Evolutionary conservation across 2,888 invertebrate species (phyloP), one percentile per base, ranked within the genome.

Genomic region (Orthosia gothica): DNA sequence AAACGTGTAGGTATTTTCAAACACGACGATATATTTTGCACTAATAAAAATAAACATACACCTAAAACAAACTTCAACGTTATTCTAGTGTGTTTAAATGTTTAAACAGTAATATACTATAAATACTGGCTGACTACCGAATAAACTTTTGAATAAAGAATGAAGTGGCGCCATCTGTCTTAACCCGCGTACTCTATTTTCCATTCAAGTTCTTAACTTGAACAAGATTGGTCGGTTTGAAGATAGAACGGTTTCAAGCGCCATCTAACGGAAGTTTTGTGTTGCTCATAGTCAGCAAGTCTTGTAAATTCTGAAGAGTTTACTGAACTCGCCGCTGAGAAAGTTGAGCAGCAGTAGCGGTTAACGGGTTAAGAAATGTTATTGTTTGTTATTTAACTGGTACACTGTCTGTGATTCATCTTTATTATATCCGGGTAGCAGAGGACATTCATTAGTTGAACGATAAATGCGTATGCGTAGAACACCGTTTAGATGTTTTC

Each of bases 211-310:
- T 67, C 54, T 49, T 23, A 74, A 65, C 65, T 71, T 68, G 47
- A 61, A 45, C 57, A 32, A 40, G 20, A 54, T 52, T n/a, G n/a
- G 26, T 47, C 45, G 11, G 20, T 57, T 40, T 67, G 16, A 63
- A 74, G 12, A 49, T 16, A 26, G 54, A 61, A 66, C 26, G 47
- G 12, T 45, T 15, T 61, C 13, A 49, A 68, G 32, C 82, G 86
- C 84, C 88, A 84, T 82, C 86, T 86, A 77, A n/a, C 62, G 76
- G 45, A 49, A 0, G 11, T 16, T 11, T 66, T 1, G 1, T 40
- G 57, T 45, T 66, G 18, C 65, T 70, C 26, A 20, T 74, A 49
- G 61, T 26, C 32, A 62, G 49, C 18, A 15, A 45, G 52, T 50
- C 18, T 55, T 75, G 20, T 63, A 32, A 26, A n/a, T 26, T 13